Conservation (phyloP, 2,888 invertebrate species). For the Corythucha ciliata region DNA sequence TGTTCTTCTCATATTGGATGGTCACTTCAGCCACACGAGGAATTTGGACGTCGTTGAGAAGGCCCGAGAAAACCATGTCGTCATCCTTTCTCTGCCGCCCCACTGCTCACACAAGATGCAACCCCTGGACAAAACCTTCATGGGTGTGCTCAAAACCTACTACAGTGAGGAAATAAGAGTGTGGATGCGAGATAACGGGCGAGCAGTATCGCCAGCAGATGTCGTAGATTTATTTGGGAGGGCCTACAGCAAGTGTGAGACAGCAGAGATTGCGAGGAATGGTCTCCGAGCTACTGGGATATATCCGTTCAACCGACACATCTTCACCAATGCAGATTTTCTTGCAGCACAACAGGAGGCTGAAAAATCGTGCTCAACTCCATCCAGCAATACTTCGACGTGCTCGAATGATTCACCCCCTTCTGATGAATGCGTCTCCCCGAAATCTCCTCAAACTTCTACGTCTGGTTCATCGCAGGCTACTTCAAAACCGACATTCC, state of each 20-base stretch:
- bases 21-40: constrained; percentile 28
- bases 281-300: constrained; percentile 7
- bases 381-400: too few relatives aligned
- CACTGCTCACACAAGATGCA: constrained; percentile 28
- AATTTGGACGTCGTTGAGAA: constrained; percentile 26
- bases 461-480: too few relatives aligned
- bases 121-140: constrained; percentile 29
- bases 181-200: neutral
- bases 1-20: constrained; percentile 33
- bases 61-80: constrained; percentile 26
- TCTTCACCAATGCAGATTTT: constrained; percentile 9
- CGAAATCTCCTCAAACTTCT: too few relatives aligned
- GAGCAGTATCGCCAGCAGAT: neutral
- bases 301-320: constrained; percentile 8
- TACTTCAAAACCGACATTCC: too few relatives aligned
- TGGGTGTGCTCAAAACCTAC: constrained; percentile 19
- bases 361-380: too few relatives aligned
- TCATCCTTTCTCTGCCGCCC: constrained; percentile 29
- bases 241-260: constrained; percentile 8
- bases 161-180: constrained; percentile 16
- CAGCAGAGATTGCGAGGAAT: constrained; percentile 3
- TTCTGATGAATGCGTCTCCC: too few relatives aligned
- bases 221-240: constrained; percentile 5
- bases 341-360: too few relatives aligned
- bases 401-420: too few relatives aligned